Conservation (phyloP, 2,113 vertebrate species). For the Takifugu bimaculatus region DNA sequence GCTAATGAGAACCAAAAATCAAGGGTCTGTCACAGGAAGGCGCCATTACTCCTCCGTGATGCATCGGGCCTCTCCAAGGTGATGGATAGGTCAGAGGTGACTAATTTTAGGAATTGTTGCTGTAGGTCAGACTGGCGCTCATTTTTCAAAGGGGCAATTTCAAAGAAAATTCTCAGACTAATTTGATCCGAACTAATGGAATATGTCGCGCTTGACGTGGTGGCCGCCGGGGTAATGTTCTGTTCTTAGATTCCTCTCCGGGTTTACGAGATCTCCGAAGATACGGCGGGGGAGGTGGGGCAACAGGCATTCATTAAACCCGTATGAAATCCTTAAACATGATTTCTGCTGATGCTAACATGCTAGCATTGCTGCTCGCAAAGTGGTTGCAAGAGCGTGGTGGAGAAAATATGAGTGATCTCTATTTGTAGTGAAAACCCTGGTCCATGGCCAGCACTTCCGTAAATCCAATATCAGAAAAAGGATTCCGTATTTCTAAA, state of each 20-base stretch:
- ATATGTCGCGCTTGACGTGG: slow-evolving; percentile 22
- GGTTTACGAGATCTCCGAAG: slow-evolving; percentile 1
- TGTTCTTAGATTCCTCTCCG: slow-evolving; percentile 5
- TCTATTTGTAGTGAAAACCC: no score
- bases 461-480: neutral
- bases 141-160: slow-evolving; percentile 41
- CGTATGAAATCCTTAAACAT: no score
- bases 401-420: no score
- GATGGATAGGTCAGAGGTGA: slow-evolving; percentile 66
- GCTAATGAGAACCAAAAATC: slow-evolving; percentile 68
- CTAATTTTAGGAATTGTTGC: slow-evolving; percentile 58
- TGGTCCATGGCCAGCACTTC: no score
- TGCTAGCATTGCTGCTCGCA: no score
- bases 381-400: no score
- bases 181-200: slow-evolving; percentile 52
- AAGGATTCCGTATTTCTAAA: neutral
- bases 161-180: slow-evolving; percentile 43
- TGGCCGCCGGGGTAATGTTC: slow-evolving; percentile 6
- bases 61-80: slow-evolving; percentile 26
- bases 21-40: slow-evolving; percentile 57
- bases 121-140: slow-evolving; percentile 35
- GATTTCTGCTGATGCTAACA: no score
- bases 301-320: no score
- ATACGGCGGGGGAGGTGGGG: no score
- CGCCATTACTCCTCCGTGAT: slow-evolving; percentile 49